Percentiles rank a stretch among this genome's conserved stretches.
phyloP scores from a whole-genome alignment of 2,888 invertebrate genomes.

The Torymus texanus region DNA sequence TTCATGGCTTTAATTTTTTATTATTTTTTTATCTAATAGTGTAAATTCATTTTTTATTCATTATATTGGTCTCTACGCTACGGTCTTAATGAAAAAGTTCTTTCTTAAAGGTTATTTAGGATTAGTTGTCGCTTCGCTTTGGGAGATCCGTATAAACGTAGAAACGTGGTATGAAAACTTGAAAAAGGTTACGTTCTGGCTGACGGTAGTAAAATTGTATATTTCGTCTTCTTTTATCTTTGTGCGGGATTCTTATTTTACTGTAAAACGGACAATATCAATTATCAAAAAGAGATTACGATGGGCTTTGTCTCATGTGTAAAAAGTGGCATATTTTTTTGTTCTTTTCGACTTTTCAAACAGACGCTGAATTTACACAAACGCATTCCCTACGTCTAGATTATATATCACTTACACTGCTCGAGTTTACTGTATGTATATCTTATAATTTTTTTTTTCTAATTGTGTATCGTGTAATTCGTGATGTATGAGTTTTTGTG shows the following conservation, averaged over 20 bases:
- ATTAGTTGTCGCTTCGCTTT: constrained; percentile 63
- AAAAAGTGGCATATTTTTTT: constrained; percentile 64
- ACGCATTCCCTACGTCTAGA: constrained; percentile 71
- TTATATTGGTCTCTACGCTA: constrained; percentile 67
- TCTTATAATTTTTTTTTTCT: constrained; percentile 53
- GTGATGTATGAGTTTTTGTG: constrained; percentile 51
- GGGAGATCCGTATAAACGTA: constrained; percentile 74
- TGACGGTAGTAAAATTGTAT: constrained; percentile 57
- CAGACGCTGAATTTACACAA: constrained; percentile 71
- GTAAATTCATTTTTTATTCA: constrained; percentile 50
- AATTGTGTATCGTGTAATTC: constrained; percentile 45
- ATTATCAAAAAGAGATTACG: constrained; percentile 71
- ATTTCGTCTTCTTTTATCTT: constrained; percentile 56
- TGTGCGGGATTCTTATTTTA: constrained; percentile 59
- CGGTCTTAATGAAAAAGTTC: constrained; percentile 70
- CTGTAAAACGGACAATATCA: constrained; percentile 71
- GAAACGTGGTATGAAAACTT: constrained; percentile 73
- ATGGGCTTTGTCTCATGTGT: constrained; percentile 64
- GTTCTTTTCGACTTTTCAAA: constrained; percentile 62
- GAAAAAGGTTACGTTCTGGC: constrained; percentile 67
- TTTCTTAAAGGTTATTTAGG: constrained; percentile 64
- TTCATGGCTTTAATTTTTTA: constrained; percentile 56
- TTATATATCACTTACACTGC: constrained; percentile 73
- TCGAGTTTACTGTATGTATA: constrained; percentile 68
- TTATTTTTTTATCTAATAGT: constrained; percentile 58